Percentiles rank a stretch among this genome's conserved stretches.
phyloP scores from a whole-genome alignment of 2,113 vertebrate genomes.

The Helogale parvula region DNA sequence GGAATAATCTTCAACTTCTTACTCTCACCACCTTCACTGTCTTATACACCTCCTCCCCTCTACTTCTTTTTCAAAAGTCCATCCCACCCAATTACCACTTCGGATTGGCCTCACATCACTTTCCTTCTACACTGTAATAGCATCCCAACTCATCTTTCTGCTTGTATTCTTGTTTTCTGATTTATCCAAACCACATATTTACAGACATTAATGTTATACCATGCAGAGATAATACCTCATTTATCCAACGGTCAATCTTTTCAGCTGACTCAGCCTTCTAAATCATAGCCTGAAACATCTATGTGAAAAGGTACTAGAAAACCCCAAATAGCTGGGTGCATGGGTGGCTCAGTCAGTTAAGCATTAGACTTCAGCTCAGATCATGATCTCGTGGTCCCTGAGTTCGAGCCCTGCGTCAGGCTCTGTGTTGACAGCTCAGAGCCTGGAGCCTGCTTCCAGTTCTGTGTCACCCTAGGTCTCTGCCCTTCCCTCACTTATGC shows the following conservation, averaged over 20 bases:
- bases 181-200: slow-evolving; percentile 6
- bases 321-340: not conserved
- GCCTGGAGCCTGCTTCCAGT: no score
- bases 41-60: not conserved
- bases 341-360: no score
- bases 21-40: not conserved
- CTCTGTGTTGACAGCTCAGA: no score
- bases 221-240: not conserved
- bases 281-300: slow-evolving; percentile 19
- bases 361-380: no score
- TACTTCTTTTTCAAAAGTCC: not conserved
- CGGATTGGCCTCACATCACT: not conserved
- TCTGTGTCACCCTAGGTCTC: no score
- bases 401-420: no score
- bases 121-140: not conserved
- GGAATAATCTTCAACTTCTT: slow-evolving; percentile 27
- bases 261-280: not conserved
- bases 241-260: slow-evolving; percentile 27
- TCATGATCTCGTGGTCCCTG: no score
- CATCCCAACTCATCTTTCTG: slow-evolving; percentile 32
- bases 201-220: not conserved
- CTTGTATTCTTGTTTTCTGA: slow-evolving; percentile 35
- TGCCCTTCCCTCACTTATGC: no score
- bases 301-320: not conserved
- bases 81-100: not conserved